Evolutionary conservation across 2,797 vertebrate species (phyloP).

Genomic region (Sibirionetta formosa): DNA sequence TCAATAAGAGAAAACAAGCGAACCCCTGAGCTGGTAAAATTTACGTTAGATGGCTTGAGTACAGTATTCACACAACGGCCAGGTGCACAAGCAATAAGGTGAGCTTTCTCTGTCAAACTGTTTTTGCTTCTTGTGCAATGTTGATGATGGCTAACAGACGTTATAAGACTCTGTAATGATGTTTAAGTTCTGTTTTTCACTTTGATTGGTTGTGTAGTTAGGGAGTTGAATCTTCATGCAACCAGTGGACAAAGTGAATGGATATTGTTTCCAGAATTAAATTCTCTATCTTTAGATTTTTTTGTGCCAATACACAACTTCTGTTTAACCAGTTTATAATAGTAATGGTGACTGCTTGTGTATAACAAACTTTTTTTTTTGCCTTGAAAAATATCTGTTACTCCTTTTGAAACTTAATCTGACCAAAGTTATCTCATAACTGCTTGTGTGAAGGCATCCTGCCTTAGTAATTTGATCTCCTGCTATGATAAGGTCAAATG

Average conservation of each 20-base stretch:
- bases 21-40: conserved; percentile 89
- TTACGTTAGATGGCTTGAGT: conserved; percentile 90
- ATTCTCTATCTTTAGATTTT: background rate
- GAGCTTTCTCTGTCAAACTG: conserved; percentile 42
- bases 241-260: background rate
- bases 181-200: background rate
- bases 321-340: background rate
- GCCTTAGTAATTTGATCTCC: background rate
- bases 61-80: conserved; percentile 92
- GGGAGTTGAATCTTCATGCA: background rate
- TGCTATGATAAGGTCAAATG: background rate
- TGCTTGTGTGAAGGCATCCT: rapidly evolving
- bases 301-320: background rate
- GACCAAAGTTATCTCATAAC: rapidly evolving
- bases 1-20: conserved; percentile 89
- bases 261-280: background rate
- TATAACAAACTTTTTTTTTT: no score
- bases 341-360: no score
- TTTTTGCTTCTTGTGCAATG: background rate
- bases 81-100: conserved; percentile 97
- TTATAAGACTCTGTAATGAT: background rate
- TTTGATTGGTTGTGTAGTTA: background rate
- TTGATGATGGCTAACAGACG: background rate
- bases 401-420: background rate
- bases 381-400: background rate